Percentiles rank a stretch among this genome's conserved stretches.
phyloP scores from a whole-genome alignment of 2,797 vertebrate species.

The Sebastes steindachneri region DNA sequence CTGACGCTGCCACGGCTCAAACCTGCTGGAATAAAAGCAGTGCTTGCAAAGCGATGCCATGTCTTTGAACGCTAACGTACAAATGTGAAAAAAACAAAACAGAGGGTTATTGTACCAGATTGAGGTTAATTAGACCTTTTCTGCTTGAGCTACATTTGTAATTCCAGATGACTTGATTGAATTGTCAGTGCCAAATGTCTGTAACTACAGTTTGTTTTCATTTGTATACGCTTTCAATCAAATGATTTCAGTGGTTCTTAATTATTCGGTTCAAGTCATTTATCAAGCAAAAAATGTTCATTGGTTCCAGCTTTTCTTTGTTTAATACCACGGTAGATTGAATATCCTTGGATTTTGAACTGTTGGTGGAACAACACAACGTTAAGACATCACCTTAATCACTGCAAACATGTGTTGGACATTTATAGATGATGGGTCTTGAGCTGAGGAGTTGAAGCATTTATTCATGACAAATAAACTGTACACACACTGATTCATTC shows the following conservation, averaged over 20 bases:
- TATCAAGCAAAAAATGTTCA: not conserved
- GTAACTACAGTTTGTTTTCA: constrained; percentile 32
- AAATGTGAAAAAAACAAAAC: not conserved
- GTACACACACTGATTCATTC: no score
- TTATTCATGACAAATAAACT: no score
- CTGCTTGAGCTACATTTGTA: constrained; percentile 31
- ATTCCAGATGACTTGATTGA: constrained; percentile 48
- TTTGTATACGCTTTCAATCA: constrained; percentile 21
- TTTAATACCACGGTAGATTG: not conserved
- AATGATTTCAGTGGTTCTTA: not conserved
- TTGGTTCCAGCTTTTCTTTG: not conserved
- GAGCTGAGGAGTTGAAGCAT: no score
- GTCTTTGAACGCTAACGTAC: constrained; percentile 25
- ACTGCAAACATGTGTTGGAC: not conserved
- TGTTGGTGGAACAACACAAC: not conserved
- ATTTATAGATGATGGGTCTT: not conserved
- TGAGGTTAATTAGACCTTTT: constrained; percentile 51
- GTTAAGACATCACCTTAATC: not conserved
- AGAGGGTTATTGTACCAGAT: constrained; percentile 5
- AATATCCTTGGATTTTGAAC: not conserved
- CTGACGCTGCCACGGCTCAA: constrained; percentile 16
- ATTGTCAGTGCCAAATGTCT: constrained; percentile 13
- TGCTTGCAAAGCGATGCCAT: constrained; percentile 19
- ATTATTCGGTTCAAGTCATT: constrained; percentile 18
- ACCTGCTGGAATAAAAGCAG: constrained; percentile 14